phyloP scores from a whole-genome alignment of 2,888 invertebrate genomes.

The Drosophila subsilvestris region DNA sequence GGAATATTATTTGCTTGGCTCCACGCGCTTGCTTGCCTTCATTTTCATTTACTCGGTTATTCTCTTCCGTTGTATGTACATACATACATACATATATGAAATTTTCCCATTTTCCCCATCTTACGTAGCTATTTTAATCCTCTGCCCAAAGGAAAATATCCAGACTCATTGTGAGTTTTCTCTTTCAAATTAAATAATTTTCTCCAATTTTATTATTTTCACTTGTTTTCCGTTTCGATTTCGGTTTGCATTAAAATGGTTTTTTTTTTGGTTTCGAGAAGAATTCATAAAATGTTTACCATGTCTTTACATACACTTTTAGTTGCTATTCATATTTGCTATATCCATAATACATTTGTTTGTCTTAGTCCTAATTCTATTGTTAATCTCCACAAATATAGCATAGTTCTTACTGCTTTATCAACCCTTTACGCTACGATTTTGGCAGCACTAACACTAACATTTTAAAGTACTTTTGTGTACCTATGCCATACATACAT shows the following conservation, averaged over 20 bases:
- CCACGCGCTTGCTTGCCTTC: neutral
- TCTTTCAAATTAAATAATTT: conserved; percentile 35
- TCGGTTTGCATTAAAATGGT: conserved; percentile 54
- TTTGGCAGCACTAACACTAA: conserved; percentile 51
- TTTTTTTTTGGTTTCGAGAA: conserved; percentile 49
- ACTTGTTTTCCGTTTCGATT: conserved; percentile 29
- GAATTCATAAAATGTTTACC: conserved; percentile 51
- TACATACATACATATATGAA: neutral
- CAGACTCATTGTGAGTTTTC: neutral
- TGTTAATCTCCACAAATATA: conserved; percentile 28
- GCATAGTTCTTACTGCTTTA: conserved; percentile 46
- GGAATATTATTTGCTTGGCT: neutral
- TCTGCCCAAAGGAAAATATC: conserved; percentile 1
- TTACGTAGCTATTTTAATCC: conserved; percentile 6
- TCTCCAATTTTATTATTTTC: conserved; percentile 38
- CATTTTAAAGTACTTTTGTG: conserved; percentile 15
- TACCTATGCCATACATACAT: conserved; percentile 12
- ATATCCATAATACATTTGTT: conserved; percentile 51
- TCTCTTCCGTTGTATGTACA: neutral
- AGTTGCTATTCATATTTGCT: conserved; percentile 54
- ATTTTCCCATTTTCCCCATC: neutral
- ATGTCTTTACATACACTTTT: conserved; percentile 48
- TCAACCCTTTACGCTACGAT: conserved; percentile 48
- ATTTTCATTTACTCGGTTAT: conserved; percentile 6
- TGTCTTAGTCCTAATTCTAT: conserved; percentile 39